phyloP scores from a whole-genome alignment of 2,113 vertebrate species.

The Eurystomus gularis region DNA sequence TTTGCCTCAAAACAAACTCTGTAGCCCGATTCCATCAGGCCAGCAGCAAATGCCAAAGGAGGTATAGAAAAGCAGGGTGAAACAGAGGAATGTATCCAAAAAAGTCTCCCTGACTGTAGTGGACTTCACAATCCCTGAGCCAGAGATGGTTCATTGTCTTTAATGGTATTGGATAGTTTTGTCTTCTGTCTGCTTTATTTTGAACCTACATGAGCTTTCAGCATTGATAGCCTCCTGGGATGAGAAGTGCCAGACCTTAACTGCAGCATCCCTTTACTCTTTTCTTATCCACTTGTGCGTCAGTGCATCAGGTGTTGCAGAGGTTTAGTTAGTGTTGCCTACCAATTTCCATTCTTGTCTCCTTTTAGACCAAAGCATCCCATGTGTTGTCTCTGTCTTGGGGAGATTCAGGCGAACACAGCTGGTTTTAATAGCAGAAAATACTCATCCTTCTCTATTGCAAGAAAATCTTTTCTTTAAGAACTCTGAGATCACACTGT shows the following conservation, averaged over 20 bases:
- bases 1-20: background rate
- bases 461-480: background rate
- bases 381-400: background rate
- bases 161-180: background rate
- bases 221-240: background rate
- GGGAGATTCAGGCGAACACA: background rate
- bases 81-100: accelerated
- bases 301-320: background rate
- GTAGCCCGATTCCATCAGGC: background rate
- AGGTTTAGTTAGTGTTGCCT: background rate
- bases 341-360: background rate
- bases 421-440: background rate
- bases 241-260: background rate
- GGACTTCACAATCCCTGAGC: background rate
- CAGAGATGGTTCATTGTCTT: background rate
- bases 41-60: background rate
- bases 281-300: background rate
- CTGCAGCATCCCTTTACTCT: background rate
- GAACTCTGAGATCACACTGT: background rate
- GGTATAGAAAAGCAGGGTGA: background rate
- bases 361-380: background rate
- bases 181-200: background rate
- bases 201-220: background rate
- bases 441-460: background rate
- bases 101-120: background rate